Conservation (phyloP, 1,140 invertebrate species). For the Latrodectus geometricus region DNA sequence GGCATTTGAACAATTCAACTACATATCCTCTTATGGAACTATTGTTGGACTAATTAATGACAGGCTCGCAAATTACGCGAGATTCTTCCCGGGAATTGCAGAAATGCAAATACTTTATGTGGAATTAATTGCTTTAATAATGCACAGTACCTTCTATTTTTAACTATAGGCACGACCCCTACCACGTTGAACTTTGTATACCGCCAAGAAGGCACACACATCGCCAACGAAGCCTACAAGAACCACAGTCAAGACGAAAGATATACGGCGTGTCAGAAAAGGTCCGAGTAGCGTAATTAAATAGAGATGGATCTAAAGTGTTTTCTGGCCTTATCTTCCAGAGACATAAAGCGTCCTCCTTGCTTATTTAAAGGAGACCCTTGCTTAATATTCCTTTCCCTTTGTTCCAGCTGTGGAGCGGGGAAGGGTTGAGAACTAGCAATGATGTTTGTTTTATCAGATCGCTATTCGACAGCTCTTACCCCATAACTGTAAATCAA, state of each 20-base stretch:
- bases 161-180: not conserved
- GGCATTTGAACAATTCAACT: too few species aligned
- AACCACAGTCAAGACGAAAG: slow-evolving; percentile 24
- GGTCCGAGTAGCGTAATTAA: slow-evolving; percentile 52
- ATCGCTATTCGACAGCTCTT: not conserved
- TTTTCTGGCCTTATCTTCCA: slow-evolving; percentile 49
- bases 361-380: slow-evolving; percentile 26
- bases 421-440: not conserved
- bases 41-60: not conserved
- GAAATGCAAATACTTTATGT: not conserved
- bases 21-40: not conserved
- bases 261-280: slow-evolving; percentile 55
- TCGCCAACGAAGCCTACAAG: slow-evolving; percentile 39
- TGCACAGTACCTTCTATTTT: not conserved
- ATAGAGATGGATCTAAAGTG: slow-evolving; percentile 54
- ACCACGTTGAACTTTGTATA: not conserved
- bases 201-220: not conserved
- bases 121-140: not conserved
- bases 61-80: not conserved
- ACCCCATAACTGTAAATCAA: not conserved
- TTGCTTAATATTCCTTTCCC: not conserved
- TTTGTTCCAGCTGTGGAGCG: not conserved
- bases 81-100: not conserved
- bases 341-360: slow-evolving; percentile 38
- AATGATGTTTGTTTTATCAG: slow-evolving; percentile 6